A percentile compares a stretch with the other conserved stretches of the same genome.
Conservation (phyloP, 2,888 invertebrate species). For the Gandaritis pyraliata region DNA sequence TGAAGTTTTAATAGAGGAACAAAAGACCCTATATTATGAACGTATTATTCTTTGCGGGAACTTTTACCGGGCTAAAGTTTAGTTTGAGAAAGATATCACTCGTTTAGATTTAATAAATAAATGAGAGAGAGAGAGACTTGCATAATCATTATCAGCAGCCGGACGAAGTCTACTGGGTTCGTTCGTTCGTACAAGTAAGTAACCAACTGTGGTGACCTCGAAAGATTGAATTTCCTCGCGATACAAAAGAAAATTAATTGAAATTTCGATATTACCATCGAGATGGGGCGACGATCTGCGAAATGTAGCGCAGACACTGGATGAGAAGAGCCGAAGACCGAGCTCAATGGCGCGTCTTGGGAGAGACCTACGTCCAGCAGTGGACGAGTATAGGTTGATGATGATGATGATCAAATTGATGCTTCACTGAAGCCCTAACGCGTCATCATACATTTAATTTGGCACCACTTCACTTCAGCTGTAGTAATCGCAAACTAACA, state of each 20-base stretch:
- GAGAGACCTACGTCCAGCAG: too few species aligned
- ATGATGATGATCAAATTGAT: neutral
- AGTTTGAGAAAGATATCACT: neutral
- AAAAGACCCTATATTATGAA: slow-evolving; percentile 1
- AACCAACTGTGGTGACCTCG: too few species aligned
- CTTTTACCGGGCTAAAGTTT: neutral
- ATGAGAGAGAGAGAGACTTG: neutral
- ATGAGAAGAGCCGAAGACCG: too few species aligned
- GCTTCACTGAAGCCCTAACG: slow-evolving; percentile 8
- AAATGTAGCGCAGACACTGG: too few species aligned
- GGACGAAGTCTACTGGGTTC: too few species aligned
- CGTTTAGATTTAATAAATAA: neutral
- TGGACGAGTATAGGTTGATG: too few species aligned
- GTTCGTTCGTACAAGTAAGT: too few species aligned
- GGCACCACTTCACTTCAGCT: slow-evolving; percentile 16
- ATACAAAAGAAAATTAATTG: too few species aligned
- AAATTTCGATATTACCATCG: too few species aligned
- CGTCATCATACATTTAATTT: slow-evolving; percentile 26
- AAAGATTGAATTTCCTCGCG: too few species aligned
- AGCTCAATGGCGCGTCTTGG: too few species aligned
- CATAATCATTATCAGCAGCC: neutral
- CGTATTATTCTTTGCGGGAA: neutral
- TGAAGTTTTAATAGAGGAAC: slow-evolving; percentile 6
- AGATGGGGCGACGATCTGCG: too few species aligned
- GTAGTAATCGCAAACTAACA: neutral